These are phyloP conservation scores for Kuschelorhynchus macadamiae DNA, from an alignment of 2,888 invertebrate genomes.

Conservation along the genomic window DNA sequence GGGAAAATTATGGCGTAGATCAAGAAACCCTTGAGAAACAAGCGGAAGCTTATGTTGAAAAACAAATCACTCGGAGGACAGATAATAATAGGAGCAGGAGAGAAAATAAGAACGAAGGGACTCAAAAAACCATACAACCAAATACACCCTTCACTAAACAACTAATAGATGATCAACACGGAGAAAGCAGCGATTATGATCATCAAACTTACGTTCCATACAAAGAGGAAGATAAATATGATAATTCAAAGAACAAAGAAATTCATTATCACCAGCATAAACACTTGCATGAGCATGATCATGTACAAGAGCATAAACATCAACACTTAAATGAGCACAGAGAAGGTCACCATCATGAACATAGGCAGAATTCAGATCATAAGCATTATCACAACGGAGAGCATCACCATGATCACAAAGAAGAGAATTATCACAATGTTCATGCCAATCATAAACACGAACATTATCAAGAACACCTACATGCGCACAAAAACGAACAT, in stretches of 20 bases:
- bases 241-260: slow-evolving; percentile 52
- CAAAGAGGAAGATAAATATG: slow-evolving; percentile 7
- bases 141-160: too few relatives aligned
- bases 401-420: slow-evolving; percentile 40
- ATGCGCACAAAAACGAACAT: slow-evolving; percentile 52
- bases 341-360: slow-evolving; percentile 51
- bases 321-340: slow-evolving; percentile 31
- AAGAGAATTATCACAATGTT: slow-evolving; percentile 50
- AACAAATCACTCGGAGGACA: background rate
- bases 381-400: slow-evolving; percentile 52
- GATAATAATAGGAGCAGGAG: slow-evolving; percentile 18
- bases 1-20: background rate
- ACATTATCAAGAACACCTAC: slow-evolving; percentile 43
- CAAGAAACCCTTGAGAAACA: slow-evolving; percentile 11
- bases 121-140: background rate
- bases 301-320: slow-evolving; percentile 59
- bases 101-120: background rate
- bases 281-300: slow-evolving; percentile 61
- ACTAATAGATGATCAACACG: slow-evolving; percentile 1
- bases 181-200: slow-evolving; percentile 11
- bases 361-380: slow-evolving; percentile 49
- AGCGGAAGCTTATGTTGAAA: slow-evolving; percentile 22
- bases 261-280: slow-evolving; percentile 63
- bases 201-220: slow-evolving; percentile 1
- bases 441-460: slow-evolving; percentile 49